Percentiles rank a stretch among this genome's conserved stretches.
phyloP scores from a whole-genome alignment of 2,113 vertebrate species.

The Balaeniceps rex region DNA sequence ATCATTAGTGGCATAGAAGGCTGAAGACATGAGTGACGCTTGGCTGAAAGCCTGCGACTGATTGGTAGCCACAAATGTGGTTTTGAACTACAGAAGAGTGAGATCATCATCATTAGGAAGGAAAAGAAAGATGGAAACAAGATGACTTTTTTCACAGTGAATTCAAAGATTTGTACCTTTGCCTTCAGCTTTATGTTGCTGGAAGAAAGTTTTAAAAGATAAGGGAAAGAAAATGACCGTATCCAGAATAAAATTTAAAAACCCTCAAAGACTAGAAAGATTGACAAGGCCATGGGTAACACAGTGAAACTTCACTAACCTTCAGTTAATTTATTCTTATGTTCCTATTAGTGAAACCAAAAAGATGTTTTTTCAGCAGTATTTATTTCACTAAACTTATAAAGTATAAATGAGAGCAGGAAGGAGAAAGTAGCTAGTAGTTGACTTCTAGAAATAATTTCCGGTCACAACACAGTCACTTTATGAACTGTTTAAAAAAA shows the following conservation, averaged over 20 bases:
- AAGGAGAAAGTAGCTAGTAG: neutral
- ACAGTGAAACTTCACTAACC: neutral
- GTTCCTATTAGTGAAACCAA: conserved; percentile 5
- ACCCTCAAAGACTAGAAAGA: neutral
- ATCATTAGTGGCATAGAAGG: neutral
- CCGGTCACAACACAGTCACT: conserved; percentile 6
- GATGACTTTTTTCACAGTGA: conserved; percentile 13
- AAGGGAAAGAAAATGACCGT: neutral
- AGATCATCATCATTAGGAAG: conserved; percentile 52
- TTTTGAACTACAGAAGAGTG: conserved; percentile 57
- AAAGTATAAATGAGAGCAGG: conserved; percentile 8
- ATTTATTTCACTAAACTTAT: conserved; percentile 30
- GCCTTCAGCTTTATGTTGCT: neutral
- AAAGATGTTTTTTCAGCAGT: neutral
- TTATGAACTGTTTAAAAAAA: conserved; percentile 37
- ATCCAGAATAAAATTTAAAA: neutral
- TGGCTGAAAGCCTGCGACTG: conserved; percentile 9
- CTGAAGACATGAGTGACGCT: neutral
- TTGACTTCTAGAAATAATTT: conserved; percentile 54
- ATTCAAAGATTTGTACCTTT: neutral
- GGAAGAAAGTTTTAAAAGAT: conserved; percentile 3
- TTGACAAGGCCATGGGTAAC: neutral
- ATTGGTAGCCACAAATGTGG: conserved; percentile 44
- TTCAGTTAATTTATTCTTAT: conserved; percentile 38
- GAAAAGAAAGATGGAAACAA: conserved; percentile 55